Base-by-base conservation (phyloP, 2,113 vertebrate species). In the Antennarius striatus region DNA sequence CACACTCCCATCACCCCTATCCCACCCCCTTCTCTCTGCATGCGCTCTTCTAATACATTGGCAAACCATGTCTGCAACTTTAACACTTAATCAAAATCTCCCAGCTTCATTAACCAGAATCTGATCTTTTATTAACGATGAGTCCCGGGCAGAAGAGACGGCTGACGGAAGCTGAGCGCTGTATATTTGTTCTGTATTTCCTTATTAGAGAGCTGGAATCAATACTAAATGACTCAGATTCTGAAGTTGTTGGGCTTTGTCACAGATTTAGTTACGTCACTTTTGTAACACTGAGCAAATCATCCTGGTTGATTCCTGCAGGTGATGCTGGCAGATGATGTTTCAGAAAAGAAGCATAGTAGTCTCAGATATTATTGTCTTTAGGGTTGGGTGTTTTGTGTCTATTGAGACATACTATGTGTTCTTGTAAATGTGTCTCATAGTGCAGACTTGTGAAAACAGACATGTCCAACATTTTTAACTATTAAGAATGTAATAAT, bases 191-290 rank as follows among this genome's bases (percentile, higher is more conserved):
- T 69, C 11, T 40, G 30, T 64, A 61, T 64, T 36, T 36, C 32
- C 32, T 36, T 36, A 2, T 5, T 36, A 5, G 32, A 7, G 32
- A 36, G 51, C 56, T 49, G 49, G 6, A 63, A 55, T 79, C 30
- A 48, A 17, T 28, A 61, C 54, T 36, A 72, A 62, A 65, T 52
- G 66, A 22, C 63, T 63, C 56, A 40, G 55, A 78, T n/a, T 9
- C 46, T 40, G 22, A 22, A 22, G 22, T 22, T 16, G 76, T 68
- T 63, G 54, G 56, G 62, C 14, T 47, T 60, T n/a, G 59, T 73
- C 60, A 52, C 32, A 80, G 68, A 75, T 87, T 68, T 80, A 68
- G 61, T 75, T 86, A 75, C 63, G 32, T 85, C 51, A 49, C 71
- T 67, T 77, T 55, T 58, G 56, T 78, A 9, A 43, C 32, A 5